A percentile compares a stretch with the other conserved stretches of the same genome.
Conservation (phyloP, 92 coral and sea anemone species). For the Epizoanthus rinbou region DNA sequence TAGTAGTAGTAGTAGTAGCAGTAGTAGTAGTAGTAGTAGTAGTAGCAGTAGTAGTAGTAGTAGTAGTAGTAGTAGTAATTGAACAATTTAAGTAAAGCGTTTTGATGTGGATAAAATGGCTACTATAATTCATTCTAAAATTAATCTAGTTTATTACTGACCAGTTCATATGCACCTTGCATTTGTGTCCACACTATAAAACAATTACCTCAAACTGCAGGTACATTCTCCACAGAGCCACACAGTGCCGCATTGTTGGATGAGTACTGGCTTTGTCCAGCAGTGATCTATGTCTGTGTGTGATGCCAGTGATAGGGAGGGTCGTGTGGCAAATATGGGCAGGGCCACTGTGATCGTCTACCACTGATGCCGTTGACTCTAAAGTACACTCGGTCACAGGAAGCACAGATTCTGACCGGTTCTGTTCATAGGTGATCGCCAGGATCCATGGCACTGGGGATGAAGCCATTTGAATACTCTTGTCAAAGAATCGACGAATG, state of each 20-base stretch:
- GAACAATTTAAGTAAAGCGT: too few relatives aligned
- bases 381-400: conserved; percentile 63
- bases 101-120: too few relatives aligned
- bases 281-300: conserved; percentile 86
- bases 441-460: conserved; percentile 87
- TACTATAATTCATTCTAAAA: too few relatives aligned
- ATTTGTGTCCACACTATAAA: background rate
- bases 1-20: too few relatives aligned
- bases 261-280: conserved; percentile 83
- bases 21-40: too few relatives aligned
- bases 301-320: conserved; percentile 78
- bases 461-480: conserved; percentile 54
- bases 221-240: conserved; percentile 94
- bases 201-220: conserved; percentile 84
- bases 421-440: conserved; percentile 78
- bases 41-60: too few relatives aligned
- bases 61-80: too few relatives aligned
- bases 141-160: too few relatives aligned
- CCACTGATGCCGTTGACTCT: background rate
- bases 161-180: too few relatives aligned
- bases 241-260: conserved; percentile 75
- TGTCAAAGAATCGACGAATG: conserved; percentile 86
- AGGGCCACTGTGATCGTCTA: background rate
- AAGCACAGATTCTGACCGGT: conserved; percentile 60
- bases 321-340: conserved; percentile 53